Evolutionary conservation across 1,140 invertebrate genomes (phyloP), one percentile per base, ranked within the genome.

Genomic region (Charaxes varanes): DNA sequence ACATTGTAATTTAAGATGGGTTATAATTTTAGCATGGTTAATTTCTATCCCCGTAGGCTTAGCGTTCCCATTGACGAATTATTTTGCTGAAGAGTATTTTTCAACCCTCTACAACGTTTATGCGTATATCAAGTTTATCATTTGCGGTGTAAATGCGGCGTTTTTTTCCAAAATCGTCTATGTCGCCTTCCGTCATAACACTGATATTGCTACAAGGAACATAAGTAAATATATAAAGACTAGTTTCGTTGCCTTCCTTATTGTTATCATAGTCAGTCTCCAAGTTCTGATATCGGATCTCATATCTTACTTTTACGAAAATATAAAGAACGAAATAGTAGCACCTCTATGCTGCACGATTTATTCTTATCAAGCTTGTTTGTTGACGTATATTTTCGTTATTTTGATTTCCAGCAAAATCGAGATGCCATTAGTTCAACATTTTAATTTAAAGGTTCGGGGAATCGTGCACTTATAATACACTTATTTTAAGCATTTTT

Each of bases 201-300:
- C 18, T 2, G 42, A 44, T 13, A 31, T 35, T 21, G 32, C 23
- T 0, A 36, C 21, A 2, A 61, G 47, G 5, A 60, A 55, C 21
- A 11, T 60, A 0, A 41, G 19, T n/a, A 41, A 57, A 13, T 43
- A 53, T 6, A 35, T 73, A 6, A 70, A 68, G 35, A 56, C 47
- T 21, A 40, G 57, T 4, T 16, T 62, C 3, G 45, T 68, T 2
- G 53, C 53, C 1, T 68, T 68, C 12, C 32, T 66, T 12, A 49
- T 73, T 6, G 38, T 70, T 3, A 55, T 51, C 10, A 50, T 70
- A 4, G 58, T 53, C 0, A 59, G 61, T 40, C 28, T 66, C 3
- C 69, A 70, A 40, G 54, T 73, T 1, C 46, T 70, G 3, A 8
- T 61, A 2, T 61, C 55, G 2, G 66, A 73, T 52, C 34, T 70